Percentiles rank a stretch among this genome's conserved stretches.
These are phyloP conservation scores for Sarotherodon lohbergeri DNA, from an alignment of 2,113 vertebrate species.

Conservation along the genomic window DNA sequence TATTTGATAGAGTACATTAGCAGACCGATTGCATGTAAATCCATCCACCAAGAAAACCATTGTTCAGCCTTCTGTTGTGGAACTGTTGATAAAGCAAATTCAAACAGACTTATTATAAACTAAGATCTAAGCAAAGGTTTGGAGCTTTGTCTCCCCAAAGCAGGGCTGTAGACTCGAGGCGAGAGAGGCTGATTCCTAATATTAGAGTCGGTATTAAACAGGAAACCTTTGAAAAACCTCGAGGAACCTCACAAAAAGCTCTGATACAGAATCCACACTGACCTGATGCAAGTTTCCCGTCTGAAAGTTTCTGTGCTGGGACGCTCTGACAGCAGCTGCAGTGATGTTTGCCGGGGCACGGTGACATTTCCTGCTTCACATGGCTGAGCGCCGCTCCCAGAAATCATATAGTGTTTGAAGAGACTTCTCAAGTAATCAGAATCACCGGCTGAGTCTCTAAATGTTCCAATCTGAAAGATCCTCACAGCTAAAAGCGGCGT, in stretches of 20 bases:
- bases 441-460: background rate
- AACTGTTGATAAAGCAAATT: background rate
- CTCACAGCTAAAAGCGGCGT: background rate
- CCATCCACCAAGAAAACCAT: background rate
- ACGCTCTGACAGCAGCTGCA: background rate
- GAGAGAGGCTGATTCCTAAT: background rate
- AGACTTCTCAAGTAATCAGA: background rate
- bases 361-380: background rate
- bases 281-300: background rate
- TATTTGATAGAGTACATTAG: background rate
- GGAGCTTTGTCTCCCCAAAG: background rate
- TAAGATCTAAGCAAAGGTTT: background rate
- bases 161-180: fast-evolving
- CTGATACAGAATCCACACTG: background rate
- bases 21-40: background rate
- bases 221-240: background rate
- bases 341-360: background rate
- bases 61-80: background rate
- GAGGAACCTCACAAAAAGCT: background rate
- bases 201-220: background rate
- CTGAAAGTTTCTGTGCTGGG: background rate
- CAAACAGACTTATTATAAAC: background rate
- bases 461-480: background rate
- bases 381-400: background rate
- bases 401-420: background rate